Percentiles rank a stretch among this genome's conserved stretches.
Conservation (phyloP, 1,140 invertebrate genomes). For the Bombus pyrosoma region DNA sequence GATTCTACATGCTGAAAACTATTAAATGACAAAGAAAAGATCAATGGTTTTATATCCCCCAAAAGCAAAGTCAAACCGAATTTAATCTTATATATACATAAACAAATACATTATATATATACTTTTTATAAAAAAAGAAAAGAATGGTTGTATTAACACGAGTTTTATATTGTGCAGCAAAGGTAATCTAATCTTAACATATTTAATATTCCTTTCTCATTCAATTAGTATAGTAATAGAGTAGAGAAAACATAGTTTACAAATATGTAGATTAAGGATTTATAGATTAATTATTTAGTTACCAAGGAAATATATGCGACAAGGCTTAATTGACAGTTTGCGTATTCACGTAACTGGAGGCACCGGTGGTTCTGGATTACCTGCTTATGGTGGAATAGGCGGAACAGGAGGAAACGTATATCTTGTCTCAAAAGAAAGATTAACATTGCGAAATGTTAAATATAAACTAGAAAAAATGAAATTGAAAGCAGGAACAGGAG, state of each 20-base stretch:
- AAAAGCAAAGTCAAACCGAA: no score
- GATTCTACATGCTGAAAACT: no score
- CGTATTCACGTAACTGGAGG: slow-evolving; percentile 89
- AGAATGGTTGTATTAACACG: slow-evolving; percentile 77
- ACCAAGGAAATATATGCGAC: slow-evolving; percentile 76
- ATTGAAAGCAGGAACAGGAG: slow-evolving; percentile 86
- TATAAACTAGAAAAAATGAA: slow-evolving; percentile 83
- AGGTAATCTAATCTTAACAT: slow-evolving; percentile 39
- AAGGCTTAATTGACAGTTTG: slow-evolving; percentile 89
- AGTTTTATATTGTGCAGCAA: slow-evolving; percentile 73
- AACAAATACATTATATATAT: no score
- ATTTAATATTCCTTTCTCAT: background rate
- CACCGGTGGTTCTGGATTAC: slow-evolving; percentile 89
- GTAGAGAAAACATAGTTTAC: background rate
- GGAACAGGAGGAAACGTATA: slow-evolving; percentile 93
- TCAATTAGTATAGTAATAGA: background rate
- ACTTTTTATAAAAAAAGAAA: background rate
- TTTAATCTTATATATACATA: no score
- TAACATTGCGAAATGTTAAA: slow-evolving; percentile 84
- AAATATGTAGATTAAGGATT: background rate
- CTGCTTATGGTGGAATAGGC: slow-evolving; percentile 91
- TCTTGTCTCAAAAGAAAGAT: slow-evolving; percentile 86
- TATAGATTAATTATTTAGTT: background rate
- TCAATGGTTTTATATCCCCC: no score
- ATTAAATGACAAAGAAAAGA: no score